These are phyloP conservation scores for Miniopterus natalensis DNA, from an alignment of 2,113 vertebrate genomes.

Conservation along the genomic window DNA sequence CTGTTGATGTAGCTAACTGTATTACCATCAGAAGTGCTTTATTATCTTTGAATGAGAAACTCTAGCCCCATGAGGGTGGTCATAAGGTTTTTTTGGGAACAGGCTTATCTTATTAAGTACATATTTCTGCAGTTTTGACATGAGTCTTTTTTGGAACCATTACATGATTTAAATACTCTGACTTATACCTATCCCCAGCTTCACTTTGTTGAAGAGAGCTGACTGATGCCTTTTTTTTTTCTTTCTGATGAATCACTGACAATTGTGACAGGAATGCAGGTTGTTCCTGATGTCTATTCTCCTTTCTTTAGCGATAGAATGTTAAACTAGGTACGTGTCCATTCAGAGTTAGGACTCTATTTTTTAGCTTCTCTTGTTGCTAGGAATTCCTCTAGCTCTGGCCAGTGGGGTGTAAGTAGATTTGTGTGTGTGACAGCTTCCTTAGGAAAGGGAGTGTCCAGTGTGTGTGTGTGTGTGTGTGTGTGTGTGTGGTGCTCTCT, in stretches of 20 bases:
- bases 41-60: background rate
- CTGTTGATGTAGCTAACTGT: background rate
- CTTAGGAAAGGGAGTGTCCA: slow-evolving; percentile 14
- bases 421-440: background rate
- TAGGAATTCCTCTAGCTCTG: background rate
- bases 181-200: background rate
- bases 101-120: background rate
- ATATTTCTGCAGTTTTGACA: background rate
- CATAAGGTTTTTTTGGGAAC: background rate
- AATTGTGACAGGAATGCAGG: background rate
- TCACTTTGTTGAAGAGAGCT: background rate
- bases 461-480: background rate
- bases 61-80: background rate
- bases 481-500: background rate
- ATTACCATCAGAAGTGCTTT: background rate
- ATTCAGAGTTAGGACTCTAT: background rate
- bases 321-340: background rate
- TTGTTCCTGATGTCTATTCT: background rate
- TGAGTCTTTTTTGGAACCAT: background rate
- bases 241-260: background rate
- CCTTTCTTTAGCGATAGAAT: background rate
- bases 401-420: background rate
- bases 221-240: background rate
- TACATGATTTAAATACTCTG: background rate
- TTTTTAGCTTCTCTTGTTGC: background rate